phyloP scores from a whole-genome alignment of 2,797 vertebrate species.

The Arnoldichthys spilopterus region DNA sequence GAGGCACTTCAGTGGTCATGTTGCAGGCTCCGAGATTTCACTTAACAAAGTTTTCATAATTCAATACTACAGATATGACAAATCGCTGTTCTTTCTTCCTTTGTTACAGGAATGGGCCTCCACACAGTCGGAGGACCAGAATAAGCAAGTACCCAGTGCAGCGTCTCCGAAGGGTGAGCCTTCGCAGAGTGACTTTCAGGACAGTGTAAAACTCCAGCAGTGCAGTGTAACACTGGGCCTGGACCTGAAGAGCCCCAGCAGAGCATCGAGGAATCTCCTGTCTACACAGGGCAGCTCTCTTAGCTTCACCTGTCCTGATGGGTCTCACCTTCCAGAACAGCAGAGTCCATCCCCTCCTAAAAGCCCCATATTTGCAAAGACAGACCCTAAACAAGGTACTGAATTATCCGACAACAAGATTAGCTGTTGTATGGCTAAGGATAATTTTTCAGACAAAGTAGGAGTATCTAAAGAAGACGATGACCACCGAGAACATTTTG shows the following conservation, averaged over 20 bases:
- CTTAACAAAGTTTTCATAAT: background rate
- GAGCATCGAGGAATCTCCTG: constrained; percentile 65
- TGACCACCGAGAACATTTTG: background rate
- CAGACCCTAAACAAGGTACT: constrained; percentile 17
- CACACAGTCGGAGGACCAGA: constrained; percentile 25
- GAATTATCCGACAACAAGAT: background rate
- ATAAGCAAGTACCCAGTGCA: constrained; percentile 56
- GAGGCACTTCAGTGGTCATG: background rate
- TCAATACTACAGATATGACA: background rate
- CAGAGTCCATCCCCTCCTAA: constrained; percentile 58
- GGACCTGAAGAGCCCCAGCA: constrained; percentile 78
- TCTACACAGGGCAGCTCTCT: constrained; percentile 59
- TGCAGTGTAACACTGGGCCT: constrained; percentile 73
- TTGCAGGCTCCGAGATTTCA: background rate
- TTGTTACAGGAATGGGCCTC: constrained; percentile 21
- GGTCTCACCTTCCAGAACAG: background rate
- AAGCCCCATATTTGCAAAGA: constrained; percentile 46
- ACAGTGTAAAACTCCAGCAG: background rate
- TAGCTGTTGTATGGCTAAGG: background rate
- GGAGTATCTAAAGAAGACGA: constrained; percentile 10
- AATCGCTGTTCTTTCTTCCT: background rate
- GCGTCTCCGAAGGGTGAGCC: constrained; percentile 61
- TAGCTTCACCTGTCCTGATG: constrained; percentile 1
- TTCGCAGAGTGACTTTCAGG: constrained; percentile 19
- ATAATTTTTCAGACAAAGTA: background rate